These are phyloP conservation scores for Forficula auricularia DNA, from an alignment of 1,140 invertebrate species.

Conservation along the genomic window DNA sequence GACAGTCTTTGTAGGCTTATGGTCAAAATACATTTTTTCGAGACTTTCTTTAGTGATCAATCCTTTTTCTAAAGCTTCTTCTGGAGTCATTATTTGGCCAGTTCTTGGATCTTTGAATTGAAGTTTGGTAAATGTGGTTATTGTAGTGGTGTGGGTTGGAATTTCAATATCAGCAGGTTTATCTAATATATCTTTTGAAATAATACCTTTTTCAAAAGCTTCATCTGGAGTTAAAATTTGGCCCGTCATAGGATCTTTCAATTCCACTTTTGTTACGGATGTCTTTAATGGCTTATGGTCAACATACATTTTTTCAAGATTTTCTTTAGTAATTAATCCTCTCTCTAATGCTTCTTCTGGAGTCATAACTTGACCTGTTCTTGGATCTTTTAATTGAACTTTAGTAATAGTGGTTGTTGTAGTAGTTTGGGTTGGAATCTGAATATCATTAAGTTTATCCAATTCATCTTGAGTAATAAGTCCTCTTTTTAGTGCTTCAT, in stretches of 20 bases:
- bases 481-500: conserved; percentile 35
- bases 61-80: conserved; percentile 24
- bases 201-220: too few relatives aligned
- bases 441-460: too few relatives aligned
- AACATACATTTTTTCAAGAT: conserved; percentile 20
- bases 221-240: too few relatives aligned
- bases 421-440: background rate
- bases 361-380: conserved; percentile 22
- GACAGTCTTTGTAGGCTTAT: too few relatives aligned
- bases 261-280: too few relatives aligned
- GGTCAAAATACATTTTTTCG: too few relatives aligned
- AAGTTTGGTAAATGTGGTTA: conserved; percentile 8
- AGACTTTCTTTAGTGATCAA: conserved; percentile 3
- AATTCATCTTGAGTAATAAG: conserved; percentile 27
- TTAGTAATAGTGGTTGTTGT: background rate
- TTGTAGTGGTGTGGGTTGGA: conserved; percentile 12
- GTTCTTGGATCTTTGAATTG: conserved; percentile 29
- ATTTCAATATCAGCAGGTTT: too few relatives aligned
- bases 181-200: too few relatives aligned
- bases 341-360: conserved; percentile 34
- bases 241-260: too few relatives aligned
- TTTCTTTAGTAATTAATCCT: conserved; percentile 28
- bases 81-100: conserved; percentile 28
- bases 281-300: conserved; percentile 6
- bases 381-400: conserved; percentile 20